Base-by-base conservation (phyloP, 2,797 vertebrate species). In the Rhynchonycteris naso region DNA sequence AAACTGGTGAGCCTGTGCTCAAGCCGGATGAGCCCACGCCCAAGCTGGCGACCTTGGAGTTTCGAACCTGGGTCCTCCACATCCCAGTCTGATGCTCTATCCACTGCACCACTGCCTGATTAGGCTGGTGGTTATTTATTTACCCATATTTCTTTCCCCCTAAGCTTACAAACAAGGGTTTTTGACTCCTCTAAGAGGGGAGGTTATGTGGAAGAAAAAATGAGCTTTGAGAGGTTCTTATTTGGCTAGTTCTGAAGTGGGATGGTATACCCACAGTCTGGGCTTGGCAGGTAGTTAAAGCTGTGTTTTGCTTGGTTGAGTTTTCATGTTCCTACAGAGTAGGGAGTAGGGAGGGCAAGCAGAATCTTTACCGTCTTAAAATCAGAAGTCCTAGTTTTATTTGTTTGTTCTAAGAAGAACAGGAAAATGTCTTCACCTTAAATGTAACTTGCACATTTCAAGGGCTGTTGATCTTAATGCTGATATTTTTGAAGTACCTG, bases 341-440 rank as follows among this genome's bases (percentile, higher is more conserved):
- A 81, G 50, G 69, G n/a, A 76, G 43, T 38, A 69, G 28, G 35
- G 26, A 82, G 30, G 18, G 21, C 65, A 76, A 47, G 15, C 84
- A 69, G 76, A 94, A 84, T 26, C 38, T 78, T 82, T 82, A 54
- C 61, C 33, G 14, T 66, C 22, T 66, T 76, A 66, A 81, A 85
- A 63, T 90, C 16, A 88, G 38, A 76, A 91, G 26, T 81, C 38
- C 13, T 85, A 38, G 47, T 65, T 90, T 74, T 87, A n/a, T 82
- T 88, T 66, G 13, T 90, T 86, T 90, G 30, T 52, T 76, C 59
- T 90, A 81, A 78, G 56, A 83, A 93, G 43, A 93, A 47, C 18
- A 84, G 65, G 56, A 93, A 90, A 58, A 26, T 81, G 0, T 79
- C 18, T 90, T n/a, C 12, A 80, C 21, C 52, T 59, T 90, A 71